Conservation (phyloP, 2,113 vertebrate genomes). For the Eretmochelys imbricata region DNA sequence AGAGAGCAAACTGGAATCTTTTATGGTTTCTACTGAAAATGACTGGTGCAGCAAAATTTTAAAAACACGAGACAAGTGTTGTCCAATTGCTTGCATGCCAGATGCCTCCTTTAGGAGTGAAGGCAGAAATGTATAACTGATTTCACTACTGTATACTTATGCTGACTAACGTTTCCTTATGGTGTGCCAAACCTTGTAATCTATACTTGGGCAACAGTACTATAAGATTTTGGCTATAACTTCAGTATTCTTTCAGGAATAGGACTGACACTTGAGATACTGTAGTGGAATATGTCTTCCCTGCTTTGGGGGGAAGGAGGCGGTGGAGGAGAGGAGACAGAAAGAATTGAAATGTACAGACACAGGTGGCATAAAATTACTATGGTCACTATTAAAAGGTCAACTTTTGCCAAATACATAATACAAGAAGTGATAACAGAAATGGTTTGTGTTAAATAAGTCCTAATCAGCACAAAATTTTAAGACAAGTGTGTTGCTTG, state of each 20-base stretch:
- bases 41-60: not conserved
- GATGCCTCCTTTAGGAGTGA: not conserved
- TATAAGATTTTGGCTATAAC: not conserved
- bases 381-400: not conserved
- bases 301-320: not conserved
- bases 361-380: not conserved
- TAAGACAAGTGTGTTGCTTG: not conserved
- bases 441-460: not conserved
- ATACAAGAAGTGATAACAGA: not conserved
- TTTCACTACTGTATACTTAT: not conserved
- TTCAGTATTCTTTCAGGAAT: not conserved
- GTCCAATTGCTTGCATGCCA: not conserved
- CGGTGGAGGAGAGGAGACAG: not conserved
- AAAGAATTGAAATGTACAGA: not conserved
- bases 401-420: not conserved
- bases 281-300: not conserved
- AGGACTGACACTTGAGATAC: not conserved
- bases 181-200: not conserved
- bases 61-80: not conserved
- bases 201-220: not conserved
- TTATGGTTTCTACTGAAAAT: not conserved
- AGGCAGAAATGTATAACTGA: not conserved
- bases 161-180: not conserved
- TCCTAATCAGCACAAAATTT: not conserved
- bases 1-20: conserved; percentile 49